Evolutionary conservation across 2,888 invertebrate species (phyloP).

Genomic region (Plagiodera versicolora): DNA sequence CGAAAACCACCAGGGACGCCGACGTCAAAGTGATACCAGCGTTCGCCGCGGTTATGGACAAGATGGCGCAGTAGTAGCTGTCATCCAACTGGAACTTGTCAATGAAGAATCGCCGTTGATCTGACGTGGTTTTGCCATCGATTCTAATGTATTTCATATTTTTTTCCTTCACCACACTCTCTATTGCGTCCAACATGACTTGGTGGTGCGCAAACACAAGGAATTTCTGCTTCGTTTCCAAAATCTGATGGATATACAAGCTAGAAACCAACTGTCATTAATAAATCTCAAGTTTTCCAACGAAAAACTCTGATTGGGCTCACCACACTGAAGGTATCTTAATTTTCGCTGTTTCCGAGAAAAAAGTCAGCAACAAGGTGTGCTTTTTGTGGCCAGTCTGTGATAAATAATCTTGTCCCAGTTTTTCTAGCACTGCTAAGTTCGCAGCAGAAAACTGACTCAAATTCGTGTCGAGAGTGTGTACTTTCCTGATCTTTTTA

Average conservation of each 20-base stretch:
- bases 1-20: conserved; percentile 87
- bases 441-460: conserved; percentile 65
- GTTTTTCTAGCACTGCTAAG: conserved; percentile 58
- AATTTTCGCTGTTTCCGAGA: conserved; percentile 75
- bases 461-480: conserved; percentile 72
- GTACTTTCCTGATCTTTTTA: conserved; percentile 80
- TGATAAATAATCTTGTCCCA: conserved; percentile 60
- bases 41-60: conserved; percentile 90
- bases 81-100: conserved; percentile 77
- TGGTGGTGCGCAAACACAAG: conserved; percentile 93
- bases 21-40: conserved; percentile 93
- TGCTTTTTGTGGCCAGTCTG: conserved; percentile 63
- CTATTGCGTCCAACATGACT: conserved; percentile 77
- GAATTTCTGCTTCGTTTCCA: conserved; percentile 76
- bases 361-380: conserved; percentile 75
- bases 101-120: conserved; percentile 70
- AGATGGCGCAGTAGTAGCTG: conserved; percentile 72
- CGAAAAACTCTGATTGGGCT: too few species aligned
- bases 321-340: conserved; percentile 85
- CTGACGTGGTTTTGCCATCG: conserved; percentile 79
- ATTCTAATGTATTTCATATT: conserved; percentile 77
- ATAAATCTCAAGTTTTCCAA: too few species aligned
- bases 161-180: conserved; percentile 63
- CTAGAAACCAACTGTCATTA: conserved; percentile 60
- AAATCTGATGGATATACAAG: conserved; percentile 72